Evolutionary conservation across 2,888 invertebrate species (phyloP).

Genomic region (Troglohyphantes excavatus): DNA sequence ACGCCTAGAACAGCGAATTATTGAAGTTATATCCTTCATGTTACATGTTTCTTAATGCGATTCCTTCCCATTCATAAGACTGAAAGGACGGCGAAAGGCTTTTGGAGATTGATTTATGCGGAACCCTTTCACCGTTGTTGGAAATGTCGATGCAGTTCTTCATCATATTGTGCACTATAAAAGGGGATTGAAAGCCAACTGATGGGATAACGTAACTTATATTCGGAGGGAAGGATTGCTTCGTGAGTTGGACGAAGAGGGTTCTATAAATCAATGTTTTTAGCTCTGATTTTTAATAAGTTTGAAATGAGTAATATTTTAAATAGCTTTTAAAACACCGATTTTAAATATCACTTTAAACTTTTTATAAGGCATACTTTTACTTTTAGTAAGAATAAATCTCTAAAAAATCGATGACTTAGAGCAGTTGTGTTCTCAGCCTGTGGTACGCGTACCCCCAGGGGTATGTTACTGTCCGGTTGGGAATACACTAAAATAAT

Average conservation of each 20-base stretch:
- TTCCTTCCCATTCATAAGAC: not conserved
- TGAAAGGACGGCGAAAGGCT: not conserved
- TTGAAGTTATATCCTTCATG: not conserved
- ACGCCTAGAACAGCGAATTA: not conserved
- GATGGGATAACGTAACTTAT: not conserved
- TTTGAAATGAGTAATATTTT: too few species aligned
- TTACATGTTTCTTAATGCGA: not conserved
- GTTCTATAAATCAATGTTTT: too few species aligned
- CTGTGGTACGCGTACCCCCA: too few species aligned
- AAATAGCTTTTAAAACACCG: too few species aligned
- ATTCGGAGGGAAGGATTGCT: not conserved
- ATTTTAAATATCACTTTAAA: too few species aligned
- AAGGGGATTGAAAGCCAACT: not conserved
- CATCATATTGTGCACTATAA: conserved; percentile 2
- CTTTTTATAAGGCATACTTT: too few species aligned
- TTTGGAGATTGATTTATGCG: conserved; percentile 15
- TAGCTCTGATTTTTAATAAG: too few species aligned
- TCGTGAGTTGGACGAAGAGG: not conserved
- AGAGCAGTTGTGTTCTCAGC: too few species aligned
- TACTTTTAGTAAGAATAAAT: too few species aligned
- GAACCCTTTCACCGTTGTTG: conserved; percentile 10
- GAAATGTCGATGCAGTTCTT: not conserved
- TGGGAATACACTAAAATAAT: too few species aligned
- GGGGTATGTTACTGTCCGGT: too few species aligned
- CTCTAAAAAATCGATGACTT: too few species aligned